Evolutionary conservation across 1,140 invertebrate genomes (phyloP).

Genomic region (Drosophila kurseongensis): DNA sequence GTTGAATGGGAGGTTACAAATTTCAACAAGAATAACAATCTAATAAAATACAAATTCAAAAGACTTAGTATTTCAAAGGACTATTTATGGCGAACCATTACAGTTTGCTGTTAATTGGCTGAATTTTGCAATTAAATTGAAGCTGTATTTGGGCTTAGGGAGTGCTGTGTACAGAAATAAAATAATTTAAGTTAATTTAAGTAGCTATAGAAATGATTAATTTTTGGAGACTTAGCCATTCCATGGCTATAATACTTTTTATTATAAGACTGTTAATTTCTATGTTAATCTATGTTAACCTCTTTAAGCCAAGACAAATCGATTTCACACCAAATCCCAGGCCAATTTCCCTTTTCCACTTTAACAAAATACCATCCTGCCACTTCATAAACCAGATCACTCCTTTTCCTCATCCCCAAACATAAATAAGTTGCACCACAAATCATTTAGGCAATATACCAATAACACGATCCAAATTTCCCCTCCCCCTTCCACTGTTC

Average conservation of each 20-base stretch:
- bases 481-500: not conserved
- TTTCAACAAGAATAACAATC: constrained; percentile 1
- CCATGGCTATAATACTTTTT: no score
- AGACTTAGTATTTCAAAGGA: not conserved
- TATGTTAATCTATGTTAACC: not conserved
- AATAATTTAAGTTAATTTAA: no score
- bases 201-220: no score
- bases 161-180: no score
- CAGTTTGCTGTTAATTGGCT: not conserved
- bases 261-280: no score
- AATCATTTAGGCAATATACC: constrained; percentile 42
- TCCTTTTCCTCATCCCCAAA: constrained; percentile 10
- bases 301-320: constrained; percentile 13
- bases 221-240: no score
- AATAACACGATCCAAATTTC: constrained; percentile 29
- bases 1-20: constrained; percentile 1
- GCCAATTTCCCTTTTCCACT: constrained; percentile 30
- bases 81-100: not conserved
- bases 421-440: constrained; percentile 28
- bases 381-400: constrained; percentile 46
- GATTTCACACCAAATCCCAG: constrained; percentile 34
- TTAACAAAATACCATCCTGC: constrained; percentile 12
- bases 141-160: no score
- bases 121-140: not conserved
- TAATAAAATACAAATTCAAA: not conserved